Base-by-base conservation (phyloP, 2,113 vertebrate genomes). In the Lepisosteus oculatus region DNA sequence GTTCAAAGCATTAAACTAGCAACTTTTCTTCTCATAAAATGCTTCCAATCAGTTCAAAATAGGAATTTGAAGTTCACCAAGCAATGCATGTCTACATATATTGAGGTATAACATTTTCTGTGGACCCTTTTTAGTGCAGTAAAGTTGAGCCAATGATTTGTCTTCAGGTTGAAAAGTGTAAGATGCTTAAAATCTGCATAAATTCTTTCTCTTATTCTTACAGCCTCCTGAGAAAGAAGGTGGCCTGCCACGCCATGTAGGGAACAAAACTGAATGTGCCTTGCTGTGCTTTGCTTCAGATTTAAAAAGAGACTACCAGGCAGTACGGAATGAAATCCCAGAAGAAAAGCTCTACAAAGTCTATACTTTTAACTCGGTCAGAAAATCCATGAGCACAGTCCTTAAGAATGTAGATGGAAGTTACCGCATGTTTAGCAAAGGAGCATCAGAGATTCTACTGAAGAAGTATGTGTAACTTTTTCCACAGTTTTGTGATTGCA, bases 211-310 rank as follows among this genome's bases (percentile, higher is more conserved):
- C 11, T 6, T 51, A 29, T 29, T 29, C 29, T 29, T 29, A 29
- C 75, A 99, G 97, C 83, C 97, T 87, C 96, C 97, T 79, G 97
- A 99, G 85, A 98, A 97, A 86, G 97, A 99, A 90, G 97, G 97
- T 73, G 97, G 97, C 78, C 90, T 99, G 78, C 95, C 95, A 45
- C 94, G 96, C 74, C 97, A 99, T 77, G 95, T 98, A 89, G 97
- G 97, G 76, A 99, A 99, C 91, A 99, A 99, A 92, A 99, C 97
- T 82, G 97, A 99, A 95, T 99, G 97, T 98, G 93, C 97, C 95
- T 95, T 99, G 94, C 90, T 99, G 78, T 96, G 96, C 85, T 92
- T 99, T 78, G 86, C 94, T 77, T 82, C 90, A 81, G 95, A 98
- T 88, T 89, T 99, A 85, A 99, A 97, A 86, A 93, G 93, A 41